Evolutionary conservation across 2,113 vertebrate genomes (phyloP).

Genomic region (Ceratotherium simum): DNA sequence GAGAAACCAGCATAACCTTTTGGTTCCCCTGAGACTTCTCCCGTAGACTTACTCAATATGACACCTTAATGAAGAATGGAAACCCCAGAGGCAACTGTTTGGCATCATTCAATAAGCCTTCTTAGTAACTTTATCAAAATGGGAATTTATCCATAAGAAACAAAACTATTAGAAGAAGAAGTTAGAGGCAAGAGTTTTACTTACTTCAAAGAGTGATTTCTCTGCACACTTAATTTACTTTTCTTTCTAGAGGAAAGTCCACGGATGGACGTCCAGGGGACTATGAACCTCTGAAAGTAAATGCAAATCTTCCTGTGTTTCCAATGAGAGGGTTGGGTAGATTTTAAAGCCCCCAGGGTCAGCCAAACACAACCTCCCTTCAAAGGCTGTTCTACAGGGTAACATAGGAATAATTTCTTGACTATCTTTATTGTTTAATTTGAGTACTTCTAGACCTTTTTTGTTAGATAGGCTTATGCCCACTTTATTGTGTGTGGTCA

Average conservation of each 20-base stretch:
- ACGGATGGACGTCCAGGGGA: background rate
- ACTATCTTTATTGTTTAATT: background rate
- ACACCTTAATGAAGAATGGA: background rate
- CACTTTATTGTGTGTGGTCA: background rate
- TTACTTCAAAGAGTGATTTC: slow-evolving; percentile 28
- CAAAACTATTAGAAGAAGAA: background rate
- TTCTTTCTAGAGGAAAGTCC: background rate
- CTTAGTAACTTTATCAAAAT: slow-evolving; percentile 46
- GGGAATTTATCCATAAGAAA: slow-evolving; percentile 29
- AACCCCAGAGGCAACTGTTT: background rate
- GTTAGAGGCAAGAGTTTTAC: slow-evolving; percentile 36
- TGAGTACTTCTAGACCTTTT: background rate
- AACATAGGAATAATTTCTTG: background rate
- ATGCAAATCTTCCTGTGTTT: background rate
- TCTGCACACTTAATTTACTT: background rate
- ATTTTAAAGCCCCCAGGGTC: background rate
- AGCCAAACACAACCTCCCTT: background rate
- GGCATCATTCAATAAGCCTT: background rate
- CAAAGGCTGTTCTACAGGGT: background rate
- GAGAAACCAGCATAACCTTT: background rate
- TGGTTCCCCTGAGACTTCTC: background rate
- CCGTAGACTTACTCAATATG: background rate
- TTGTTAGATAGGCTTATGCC: background rate
- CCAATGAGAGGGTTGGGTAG: background rate
- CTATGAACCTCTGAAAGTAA: background rate